These are phyloP conservation scores for Gymnobelideus leadbeateri DNA, from an alignment of 2,113 vertebrate genomes.

Conservation along the genomic window DNA sequence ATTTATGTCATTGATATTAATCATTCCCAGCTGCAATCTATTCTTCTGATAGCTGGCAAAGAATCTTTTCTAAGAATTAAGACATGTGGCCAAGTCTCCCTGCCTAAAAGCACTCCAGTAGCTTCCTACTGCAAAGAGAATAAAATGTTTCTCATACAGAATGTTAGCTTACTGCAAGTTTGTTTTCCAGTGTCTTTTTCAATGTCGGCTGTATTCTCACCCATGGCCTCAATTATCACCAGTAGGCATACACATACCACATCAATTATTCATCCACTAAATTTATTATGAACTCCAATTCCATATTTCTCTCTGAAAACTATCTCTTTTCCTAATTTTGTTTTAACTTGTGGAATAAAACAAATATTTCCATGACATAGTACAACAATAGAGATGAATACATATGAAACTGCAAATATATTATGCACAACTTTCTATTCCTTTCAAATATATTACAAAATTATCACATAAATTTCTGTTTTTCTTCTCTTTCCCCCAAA, in stretches of 20 bases:
- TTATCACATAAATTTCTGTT: too few relatives aligned
- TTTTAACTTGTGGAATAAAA: too few relatives aligned
- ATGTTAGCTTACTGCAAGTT: background rate
- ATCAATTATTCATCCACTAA: background rate
- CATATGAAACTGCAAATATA: too few relatives aligned
- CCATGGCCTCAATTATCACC: background rate
- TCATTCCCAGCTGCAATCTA: background rate
- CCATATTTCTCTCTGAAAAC: background rate
- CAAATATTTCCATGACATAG: too few relatives aligned
- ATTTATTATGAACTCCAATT: background rate
- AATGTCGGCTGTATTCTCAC: background rate
- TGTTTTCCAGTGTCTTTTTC: background rate
- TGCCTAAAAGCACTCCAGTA: background rate
- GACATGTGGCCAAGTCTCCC: background rate
- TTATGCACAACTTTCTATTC: too few relatives aligned
- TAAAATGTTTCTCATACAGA: background rate
- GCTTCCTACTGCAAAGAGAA: background rate
- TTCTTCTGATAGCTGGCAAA: background rate
- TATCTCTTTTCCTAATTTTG: background rate
- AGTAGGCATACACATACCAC: background rate
- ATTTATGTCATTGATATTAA: background rate
- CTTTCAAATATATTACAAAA: too few relatives aligned
- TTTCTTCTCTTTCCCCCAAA: too few relatives aligned
- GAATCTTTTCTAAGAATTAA: background rate
- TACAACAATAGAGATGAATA: too few relatives aligned